Conservation (phyloP, 2,797 vertebrate species). For the Bucorvus abyssinicus region DNA sequence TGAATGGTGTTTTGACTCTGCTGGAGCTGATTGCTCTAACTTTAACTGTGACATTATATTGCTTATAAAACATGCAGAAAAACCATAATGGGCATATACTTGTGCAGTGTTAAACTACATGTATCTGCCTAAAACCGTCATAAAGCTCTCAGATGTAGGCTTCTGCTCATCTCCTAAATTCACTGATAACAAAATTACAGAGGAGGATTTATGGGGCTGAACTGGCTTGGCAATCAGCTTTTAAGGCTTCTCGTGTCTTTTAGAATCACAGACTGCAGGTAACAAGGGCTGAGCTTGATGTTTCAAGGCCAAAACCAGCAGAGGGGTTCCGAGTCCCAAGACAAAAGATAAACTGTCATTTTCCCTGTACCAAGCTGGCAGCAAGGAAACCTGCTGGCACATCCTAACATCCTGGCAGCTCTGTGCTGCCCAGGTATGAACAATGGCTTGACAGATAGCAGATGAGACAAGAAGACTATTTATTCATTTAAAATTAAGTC, state of each 20-base stretch:
- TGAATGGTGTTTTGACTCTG: not conserved
- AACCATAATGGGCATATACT: fast-evolving
- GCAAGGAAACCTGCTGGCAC: not conserved
- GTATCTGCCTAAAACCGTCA: not conserved
- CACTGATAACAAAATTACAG: not conserved
- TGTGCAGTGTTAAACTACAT: not conserved
- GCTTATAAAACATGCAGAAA: conserved; percentile 1
- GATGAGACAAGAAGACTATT: not conserved
- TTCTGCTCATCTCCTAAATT: not conserved
- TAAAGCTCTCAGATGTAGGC: not conserved
- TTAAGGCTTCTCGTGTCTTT: not conserved
- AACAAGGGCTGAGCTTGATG: not conserved
- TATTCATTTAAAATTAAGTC: not conserved
- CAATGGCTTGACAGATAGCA: not conserved
- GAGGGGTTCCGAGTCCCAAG: not conserved
- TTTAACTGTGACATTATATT: not conserved
- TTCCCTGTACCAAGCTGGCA: not conserved
- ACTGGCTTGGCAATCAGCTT: not conserved
- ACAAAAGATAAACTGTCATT: not conserved
- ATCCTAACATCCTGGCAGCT: not conserved
- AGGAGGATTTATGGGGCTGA: not conserved
- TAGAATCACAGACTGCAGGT: not conserved
- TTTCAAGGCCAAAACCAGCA: not conserved
- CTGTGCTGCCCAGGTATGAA: not conserved
- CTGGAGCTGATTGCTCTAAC: not conserved